Evolutionary conservation across 2,113 vertebrate species (phyloP).

Genomic region (Ophiodon elongatus): DNA sequence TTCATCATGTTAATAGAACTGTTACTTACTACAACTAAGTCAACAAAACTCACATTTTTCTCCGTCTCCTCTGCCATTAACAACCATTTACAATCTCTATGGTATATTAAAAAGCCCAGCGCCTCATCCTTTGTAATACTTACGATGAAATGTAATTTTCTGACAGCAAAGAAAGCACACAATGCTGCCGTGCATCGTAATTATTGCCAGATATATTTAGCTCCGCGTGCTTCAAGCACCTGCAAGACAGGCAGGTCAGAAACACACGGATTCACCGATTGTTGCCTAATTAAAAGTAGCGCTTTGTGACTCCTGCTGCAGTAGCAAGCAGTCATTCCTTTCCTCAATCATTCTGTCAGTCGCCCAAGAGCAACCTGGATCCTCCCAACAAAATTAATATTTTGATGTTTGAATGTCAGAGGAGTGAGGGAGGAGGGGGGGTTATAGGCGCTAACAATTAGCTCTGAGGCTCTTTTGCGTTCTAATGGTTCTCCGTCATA

Average conservation of each 20-base stretch:
- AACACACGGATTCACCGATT: constrained; percentile 74
- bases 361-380: constrained; percentile 78
- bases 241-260: constrained; percentile 67
- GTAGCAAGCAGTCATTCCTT: constrained; percentile 70
- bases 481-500: constrained; percentile 80
- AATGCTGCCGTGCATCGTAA: background rate
- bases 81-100: background rate
- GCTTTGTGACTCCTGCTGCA: constrained; percentile 75
- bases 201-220: constrained; percentile 18
- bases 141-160: background rate
- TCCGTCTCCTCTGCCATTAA: background rate
- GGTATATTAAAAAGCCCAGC: background rate
- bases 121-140: background rate
- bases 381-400: constrained; percentile 81
- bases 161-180: background rate
- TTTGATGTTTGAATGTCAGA: constrained; percentile 82
- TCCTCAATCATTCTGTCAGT: constrained; percentile 76
- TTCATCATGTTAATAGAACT: background rate
- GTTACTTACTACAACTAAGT: constrained; percentile 1
- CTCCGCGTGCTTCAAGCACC: constrained; percentile 32
- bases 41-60: constrained; percentile 10
- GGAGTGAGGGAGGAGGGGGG: constrained; percentile 55
- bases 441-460: constrained; percentile 74
- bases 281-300: constrained; percentile 79
- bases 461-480: constrained; percentile 80